Percentiles rank a stretch among this genome's conserved stretches.
Evolutionary conservation across 2,797 vertebrate species (phyloP).

Genomic region (Halcyon badia): DNA sequence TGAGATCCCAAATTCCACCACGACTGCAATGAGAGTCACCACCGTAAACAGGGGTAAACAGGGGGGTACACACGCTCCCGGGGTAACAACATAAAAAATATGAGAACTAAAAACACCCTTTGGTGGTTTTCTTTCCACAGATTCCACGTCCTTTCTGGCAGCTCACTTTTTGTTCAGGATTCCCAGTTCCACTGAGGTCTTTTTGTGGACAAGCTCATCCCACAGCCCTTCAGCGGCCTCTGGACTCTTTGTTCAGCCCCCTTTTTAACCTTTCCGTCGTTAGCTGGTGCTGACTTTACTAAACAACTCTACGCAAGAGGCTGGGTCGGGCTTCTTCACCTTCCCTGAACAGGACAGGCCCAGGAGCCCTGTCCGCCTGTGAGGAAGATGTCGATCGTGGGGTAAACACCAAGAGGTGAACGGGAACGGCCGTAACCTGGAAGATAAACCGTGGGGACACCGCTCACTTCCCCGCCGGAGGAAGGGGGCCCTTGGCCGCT

Average conservation of each 20-base stretch:
- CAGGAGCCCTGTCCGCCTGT: neutral
- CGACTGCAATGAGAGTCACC: fast-evolving
- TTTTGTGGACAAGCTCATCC: neutral
- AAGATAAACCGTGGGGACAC: fast-evolving
- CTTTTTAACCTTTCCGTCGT: fast-evolving
- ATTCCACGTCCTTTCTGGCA: neutral
- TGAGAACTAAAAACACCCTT: fast-evolving
- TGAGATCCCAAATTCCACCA: neutral
- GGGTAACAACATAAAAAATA: neutral
- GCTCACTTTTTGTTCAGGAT: fast-evolving
- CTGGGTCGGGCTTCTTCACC: neutral
- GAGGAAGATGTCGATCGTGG: fast-evolving
- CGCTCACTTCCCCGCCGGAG: neutral
- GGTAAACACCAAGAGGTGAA: neutral
- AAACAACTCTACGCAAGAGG: fast-evolving
- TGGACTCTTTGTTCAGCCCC: neutral
- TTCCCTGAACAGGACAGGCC: neutral
- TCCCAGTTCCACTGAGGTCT: fast-evolving
- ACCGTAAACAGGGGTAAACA: neutral
- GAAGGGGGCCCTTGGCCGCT: fast-evolving
- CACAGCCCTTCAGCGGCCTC: fast-evolving
- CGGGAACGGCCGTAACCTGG: neutral
- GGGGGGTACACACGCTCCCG: fast-evolving
- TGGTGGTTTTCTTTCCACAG: fast-evolving
- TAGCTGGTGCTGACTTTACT: neutral